Percentiles rank a stretch among this genome's conserved stretches.
phyloP scores from a whole-genome alignment of 1,140 invertebrate genomes.

The Gonatopus flavifemur region DNA sequence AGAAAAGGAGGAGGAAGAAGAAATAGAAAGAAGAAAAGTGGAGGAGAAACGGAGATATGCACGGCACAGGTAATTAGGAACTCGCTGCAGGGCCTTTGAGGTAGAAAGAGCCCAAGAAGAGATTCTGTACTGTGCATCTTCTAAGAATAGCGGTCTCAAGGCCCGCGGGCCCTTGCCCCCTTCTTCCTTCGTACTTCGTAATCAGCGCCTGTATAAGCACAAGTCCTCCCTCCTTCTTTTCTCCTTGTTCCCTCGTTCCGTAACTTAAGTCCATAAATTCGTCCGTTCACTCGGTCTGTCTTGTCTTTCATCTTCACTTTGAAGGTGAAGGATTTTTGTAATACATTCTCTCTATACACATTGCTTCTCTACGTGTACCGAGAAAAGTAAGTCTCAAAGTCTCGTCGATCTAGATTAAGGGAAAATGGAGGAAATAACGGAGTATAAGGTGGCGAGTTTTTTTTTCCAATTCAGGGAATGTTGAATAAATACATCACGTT shows the following conservation, averaged over 20 bases:
- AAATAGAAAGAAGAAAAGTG: conserved; percentile 10
- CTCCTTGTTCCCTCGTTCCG: neutral
- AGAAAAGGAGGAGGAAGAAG: conserved; percentile 6
- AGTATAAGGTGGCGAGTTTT: too few relatives aligned
- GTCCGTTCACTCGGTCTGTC: conserved; percentile 13
- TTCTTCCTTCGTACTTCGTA: too few relatives aligned
- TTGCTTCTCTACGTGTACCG: too few relatives aligned
- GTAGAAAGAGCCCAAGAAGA: conserved; percentile 22
- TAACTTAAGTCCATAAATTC: conserved; percentile 4
- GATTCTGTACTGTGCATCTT: conserved; percentile 20
- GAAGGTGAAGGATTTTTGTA: too few relatives aligned
- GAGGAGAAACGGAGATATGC: conserved; percentile 29
- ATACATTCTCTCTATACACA: too few relatives aligned
- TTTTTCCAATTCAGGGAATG: too few relatives aligned
- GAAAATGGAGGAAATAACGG: too few relatives aligned
- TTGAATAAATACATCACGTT: too few relatives aligned
- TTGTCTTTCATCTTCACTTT: conserved; percentile 1
- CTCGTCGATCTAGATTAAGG: too few relatives aligned
- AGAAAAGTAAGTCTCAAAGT: too few relatives aligned
- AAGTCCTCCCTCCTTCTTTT: conserved; percentile 18
- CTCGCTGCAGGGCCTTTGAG: conserved; percentile 27
- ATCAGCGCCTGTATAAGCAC: conserved; percentile 36
- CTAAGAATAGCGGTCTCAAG: conserved; percentile 42
- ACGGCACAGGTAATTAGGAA: conserved; percentile 41
- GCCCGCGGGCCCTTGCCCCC: conserved; percentile 36